A percentile compares a stretch with the other conserved stretches of the same genome.
Evolutionary conservation across 2,888 invertebrate genomes (phyloP).

Genomic region (Subacronicta megacephala): DNA sequence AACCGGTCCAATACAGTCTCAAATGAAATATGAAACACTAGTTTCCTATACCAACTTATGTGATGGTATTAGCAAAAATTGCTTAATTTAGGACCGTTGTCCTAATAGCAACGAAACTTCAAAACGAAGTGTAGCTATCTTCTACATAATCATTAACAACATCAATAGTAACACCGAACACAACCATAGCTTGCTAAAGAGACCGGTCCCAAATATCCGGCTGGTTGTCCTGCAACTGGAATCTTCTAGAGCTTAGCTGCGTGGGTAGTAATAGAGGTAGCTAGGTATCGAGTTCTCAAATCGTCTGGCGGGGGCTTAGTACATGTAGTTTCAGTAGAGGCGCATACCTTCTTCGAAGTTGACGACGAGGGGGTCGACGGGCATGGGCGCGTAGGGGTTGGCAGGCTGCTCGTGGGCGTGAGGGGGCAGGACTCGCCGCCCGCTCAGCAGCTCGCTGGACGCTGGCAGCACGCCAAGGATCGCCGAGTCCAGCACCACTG

Average conservation of each 20-base stretch:
- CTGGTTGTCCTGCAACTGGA: constrained; percentile 24
- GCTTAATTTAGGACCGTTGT: constrained; percentile 29
- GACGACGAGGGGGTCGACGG: constrained; percentile 93
- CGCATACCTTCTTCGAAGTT: constrained; percentile 96
- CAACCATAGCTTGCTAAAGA: constrained; percentile 30
- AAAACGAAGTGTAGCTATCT: constrained; percentile 34
- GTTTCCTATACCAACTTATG: constrained; percentile 43
- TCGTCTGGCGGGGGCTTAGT: constrained; percentile 73
- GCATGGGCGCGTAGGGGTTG: constrained; percentile 80
- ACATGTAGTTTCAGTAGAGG: constrained; percentile 90
- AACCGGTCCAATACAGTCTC: constrained; percentile 30
- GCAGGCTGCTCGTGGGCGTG: constrained; percentile 69
- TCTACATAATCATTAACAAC: constrained; percentile 40
- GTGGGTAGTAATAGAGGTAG: constrained; percentile 8
- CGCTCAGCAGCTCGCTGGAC: constrained; percentile 75
- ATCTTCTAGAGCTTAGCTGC: constrained; percentile 26
- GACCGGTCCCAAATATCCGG: constrained; percentile 15
- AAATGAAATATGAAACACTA: constrained; percentile 38
- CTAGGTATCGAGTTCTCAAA: constrained; percentile 60
- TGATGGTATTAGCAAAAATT: constrained; percentile 23
- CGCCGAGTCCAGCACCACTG: constrained; percentile 83
- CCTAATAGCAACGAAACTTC: constrained; percentile 36
- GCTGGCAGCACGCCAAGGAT: constrained; percentile 83
- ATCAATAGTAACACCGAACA: constrained; percentile 46
- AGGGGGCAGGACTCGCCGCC: constrained; percentile 76